These are phyloP conservation scores for Orestias chungarensis DNA, from an alignment of 2,797 vertebrate genomes.

Conservation along the genomic window DNA sequence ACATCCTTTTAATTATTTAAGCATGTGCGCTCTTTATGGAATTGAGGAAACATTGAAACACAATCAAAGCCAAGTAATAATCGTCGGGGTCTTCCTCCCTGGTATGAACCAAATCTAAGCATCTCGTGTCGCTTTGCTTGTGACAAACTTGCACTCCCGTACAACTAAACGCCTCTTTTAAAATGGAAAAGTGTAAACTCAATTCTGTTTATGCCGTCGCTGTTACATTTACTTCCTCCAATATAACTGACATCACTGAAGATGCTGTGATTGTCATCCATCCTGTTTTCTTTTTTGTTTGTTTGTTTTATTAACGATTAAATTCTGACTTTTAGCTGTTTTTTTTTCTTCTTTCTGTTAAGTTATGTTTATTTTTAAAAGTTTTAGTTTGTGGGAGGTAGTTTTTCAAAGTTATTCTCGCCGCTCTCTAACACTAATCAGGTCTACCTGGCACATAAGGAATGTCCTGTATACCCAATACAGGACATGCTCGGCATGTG, in stretches of 20 bases:
- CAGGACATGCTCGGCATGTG: conserved; percentile 43
- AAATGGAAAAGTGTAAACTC: conserved; percentile 48
- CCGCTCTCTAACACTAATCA: conserved; percentile 53
- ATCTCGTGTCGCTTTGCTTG: conserved; percentile 36
- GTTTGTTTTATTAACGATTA: conserved; percentile 3
- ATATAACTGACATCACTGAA: conserved; percentile 26
- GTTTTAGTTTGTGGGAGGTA: conserved; percentile 30
- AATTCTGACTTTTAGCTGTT: conserved; percentile 7
- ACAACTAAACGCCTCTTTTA: conserved; percentile 54
- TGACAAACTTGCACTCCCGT: conserved; percentile 48
- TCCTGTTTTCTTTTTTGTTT: conserved; percentile 6
- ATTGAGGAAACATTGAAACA: conserved; percentile 8
- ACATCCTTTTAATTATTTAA: conserved; percentile 27
- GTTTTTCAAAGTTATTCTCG: conserved; percentile 43
- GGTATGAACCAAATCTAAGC: conserved; percentile 29
- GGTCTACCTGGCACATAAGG: conserved; percentile 63
- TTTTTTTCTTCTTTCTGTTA: neutral
- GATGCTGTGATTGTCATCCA: conserved; percentile 15
- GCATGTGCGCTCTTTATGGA: conserved; percentile 37
- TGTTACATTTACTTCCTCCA: conserved; percentile 35
- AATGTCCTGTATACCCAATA: conserved; percentile 45
- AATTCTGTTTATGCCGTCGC: conserved; percentile 54
- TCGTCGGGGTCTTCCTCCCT: conserved; percentile 51
- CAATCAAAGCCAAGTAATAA: conserved; percentile 29
- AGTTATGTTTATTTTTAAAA: neutral